Base-by-base conservation (phyloP, 2,113 vertebrate genomes). In the Syngnathus floridae region DNA sequence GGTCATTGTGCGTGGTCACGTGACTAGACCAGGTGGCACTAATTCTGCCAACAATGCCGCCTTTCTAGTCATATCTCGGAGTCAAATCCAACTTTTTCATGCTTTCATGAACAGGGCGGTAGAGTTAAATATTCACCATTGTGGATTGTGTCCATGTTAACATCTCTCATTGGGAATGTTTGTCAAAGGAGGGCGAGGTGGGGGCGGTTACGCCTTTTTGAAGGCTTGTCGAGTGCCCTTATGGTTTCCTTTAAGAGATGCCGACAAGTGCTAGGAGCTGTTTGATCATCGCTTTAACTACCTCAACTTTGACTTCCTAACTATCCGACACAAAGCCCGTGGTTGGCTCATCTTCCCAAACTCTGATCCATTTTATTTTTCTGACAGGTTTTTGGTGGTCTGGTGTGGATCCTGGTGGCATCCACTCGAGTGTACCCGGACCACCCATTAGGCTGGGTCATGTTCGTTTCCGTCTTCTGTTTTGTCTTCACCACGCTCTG, bases 391-490 rank as follows among this genome's bases (percentile, higher is more conserved):
- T 88, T 92, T 4, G 93, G 92, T 1, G 91, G 92, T 41, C 79
- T 94, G 63, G 91, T 94, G 3, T 94, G 92, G 93, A 92, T 89
- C 45, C 87, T 94, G 54, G 76, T 94, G 7, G 90, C 92, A 2
- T 92, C 91, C 0, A 88, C 87, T 3, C 35, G 0, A 0, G 69
- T 93, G 8, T 0, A 0, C 0, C 2, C 60, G 0, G 7, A 8
- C 0, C 81, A 91, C 62, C 70, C 88, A 31, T 78, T 88, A 77
- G 92, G 91, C 59, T 94, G 93, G 92, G 91, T 93, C 73, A 94
- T 93, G 93, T 93, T 92, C 5, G 91, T 93, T 43, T 93, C 92
- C 0, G 51, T 94, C 67, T 92, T 92, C 85, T 93, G 92, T 76
- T 93, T 93, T 2, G 11, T 93, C 21, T 14, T 85, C 52, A 94